phyloP scores from a whole-genome alignment of 2,888 invertebrate species.

The Drosophila mimica region DNA sequence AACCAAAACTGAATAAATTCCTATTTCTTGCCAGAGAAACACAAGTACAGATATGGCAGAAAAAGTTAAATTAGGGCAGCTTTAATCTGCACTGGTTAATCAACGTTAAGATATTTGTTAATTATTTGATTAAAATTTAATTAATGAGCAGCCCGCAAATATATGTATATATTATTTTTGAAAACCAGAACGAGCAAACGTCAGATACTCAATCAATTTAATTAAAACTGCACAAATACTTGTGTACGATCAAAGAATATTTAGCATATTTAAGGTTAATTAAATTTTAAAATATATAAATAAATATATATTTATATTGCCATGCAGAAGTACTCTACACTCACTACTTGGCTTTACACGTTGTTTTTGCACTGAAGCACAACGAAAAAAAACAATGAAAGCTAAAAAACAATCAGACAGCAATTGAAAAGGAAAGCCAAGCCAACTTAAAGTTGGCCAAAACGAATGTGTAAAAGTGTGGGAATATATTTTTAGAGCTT shows the following conservation, averaged over 20 bases:
- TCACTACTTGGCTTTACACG: not conserved
- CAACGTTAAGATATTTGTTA: not conserved
- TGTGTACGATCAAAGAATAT: not conserved
- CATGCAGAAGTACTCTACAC: not conserved
- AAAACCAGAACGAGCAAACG: not conserved
- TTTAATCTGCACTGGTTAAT: not conserved
- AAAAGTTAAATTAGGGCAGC: not conserved
- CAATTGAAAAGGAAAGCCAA: conserved; percentile 22
- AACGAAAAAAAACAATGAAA: conserved; percentile 24
- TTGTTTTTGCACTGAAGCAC: not conserved
- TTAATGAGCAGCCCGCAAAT: not conserved
- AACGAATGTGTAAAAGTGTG: conserved; percentile 49
- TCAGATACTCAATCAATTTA: not conserved
- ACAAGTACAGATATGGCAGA: not conserved
- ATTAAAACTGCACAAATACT: not conserved
- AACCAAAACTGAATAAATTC: not conserved
- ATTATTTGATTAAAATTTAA: not conserved
- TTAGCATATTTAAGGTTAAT: not conserved
- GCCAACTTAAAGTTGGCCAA: conserved; percentile 37
- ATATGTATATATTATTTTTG: not conserved
- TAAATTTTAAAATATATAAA: not conserved
- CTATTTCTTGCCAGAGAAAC: not conserved
- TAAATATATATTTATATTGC: not conserved
- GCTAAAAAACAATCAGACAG: not conserved
- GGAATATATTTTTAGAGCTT: conserved; percentile 67